These are phyloP conservation scores for Cyprichromis sp. DNA, from an alignment of 2,113 vertebrate genomes.

Conservation along the genomic window DNA sequence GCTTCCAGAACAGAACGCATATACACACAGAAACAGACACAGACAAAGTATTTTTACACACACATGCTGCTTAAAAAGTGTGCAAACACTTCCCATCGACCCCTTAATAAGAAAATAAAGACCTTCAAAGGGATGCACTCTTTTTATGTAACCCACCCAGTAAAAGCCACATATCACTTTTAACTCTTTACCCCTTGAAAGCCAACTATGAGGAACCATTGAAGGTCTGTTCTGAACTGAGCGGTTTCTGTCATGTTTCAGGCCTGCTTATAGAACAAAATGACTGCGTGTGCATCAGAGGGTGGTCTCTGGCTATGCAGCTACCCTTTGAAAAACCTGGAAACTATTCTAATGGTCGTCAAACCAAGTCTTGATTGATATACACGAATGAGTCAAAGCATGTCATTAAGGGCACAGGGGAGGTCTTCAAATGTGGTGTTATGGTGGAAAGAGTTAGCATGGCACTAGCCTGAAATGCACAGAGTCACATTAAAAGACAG, in stretches of 20 bases:
- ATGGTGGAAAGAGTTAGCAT: neutral
- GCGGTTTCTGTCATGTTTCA: neutral
- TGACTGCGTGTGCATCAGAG: neutral
- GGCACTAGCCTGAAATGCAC: neutral
- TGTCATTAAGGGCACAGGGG: neutral
- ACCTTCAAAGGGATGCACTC: neutral
- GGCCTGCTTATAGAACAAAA: neutral
- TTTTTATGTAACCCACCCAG: neutral
- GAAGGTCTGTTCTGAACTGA: neutral
- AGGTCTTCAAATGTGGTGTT: neutral
- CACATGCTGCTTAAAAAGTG: neutral
- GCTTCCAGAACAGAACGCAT: slow-evolving; percentile 5
- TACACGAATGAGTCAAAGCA: neutral
- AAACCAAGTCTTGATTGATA: neutral
- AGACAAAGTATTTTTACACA: neutral
- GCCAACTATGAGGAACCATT: neutral
- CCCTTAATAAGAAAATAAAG: neutral
- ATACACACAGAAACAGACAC: neutral
- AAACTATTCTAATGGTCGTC: neutral
- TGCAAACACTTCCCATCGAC: neutral
- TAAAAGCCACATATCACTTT: neutral
- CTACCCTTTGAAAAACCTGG: neutral
- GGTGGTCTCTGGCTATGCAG: neutral
- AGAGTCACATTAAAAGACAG: neutral
- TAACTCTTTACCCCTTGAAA: neutral